Conservation (phyloP, 2,113 vertebrate species). For the Mesitornis unicolor region DNA sequence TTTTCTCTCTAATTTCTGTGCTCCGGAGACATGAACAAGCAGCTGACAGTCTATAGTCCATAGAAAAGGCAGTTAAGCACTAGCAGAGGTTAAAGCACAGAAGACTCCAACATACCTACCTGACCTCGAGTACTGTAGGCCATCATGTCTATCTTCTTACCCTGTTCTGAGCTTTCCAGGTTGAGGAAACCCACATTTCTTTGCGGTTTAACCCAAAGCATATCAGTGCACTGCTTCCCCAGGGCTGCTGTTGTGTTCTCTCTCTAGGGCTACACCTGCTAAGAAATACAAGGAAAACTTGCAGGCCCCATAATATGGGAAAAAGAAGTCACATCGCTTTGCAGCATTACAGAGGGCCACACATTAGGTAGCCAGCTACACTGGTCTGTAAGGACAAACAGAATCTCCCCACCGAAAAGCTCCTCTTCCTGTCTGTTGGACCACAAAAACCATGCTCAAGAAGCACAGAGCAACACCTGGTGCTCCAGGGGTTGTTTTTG, state of each 20-base stretch:
- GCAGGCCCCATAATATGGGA: background rate
- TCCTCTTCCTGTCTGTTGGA: conserved; percentile 56
- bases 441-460: conserved; percentile 12
- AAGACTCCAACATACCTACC: no score
- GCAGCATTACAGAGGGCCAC: background rate
- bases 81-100: background rate
- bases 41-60: background rate
- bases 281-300: background rate
- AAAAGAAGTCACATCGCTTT: background rate
- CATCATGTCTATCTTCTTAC: background rate
- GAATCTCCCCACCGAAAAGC: background rate
- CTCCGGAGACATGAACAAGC: background rate
- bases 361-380: accelerated
- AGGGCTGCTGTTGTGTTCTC: accelerated
- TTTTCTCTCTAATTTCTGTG: background rate
- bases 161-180: background rate
- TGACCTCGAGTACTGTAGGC: accelerated
- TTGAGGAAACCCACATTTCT: background rate
- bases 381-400: background rate
- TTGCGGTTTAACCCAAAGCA: background rate
- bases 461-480: conserved; percentile 15
- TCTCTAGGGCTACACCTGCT: background rate
- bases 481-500: background rate
- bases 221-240: background rate
- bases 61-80: background rate